Percentiles rank a stretch among this genome's conserved stretches.
Conservation (phyloP, 2,113 vertebrate species). For the Lepus europaeus region DNA sequence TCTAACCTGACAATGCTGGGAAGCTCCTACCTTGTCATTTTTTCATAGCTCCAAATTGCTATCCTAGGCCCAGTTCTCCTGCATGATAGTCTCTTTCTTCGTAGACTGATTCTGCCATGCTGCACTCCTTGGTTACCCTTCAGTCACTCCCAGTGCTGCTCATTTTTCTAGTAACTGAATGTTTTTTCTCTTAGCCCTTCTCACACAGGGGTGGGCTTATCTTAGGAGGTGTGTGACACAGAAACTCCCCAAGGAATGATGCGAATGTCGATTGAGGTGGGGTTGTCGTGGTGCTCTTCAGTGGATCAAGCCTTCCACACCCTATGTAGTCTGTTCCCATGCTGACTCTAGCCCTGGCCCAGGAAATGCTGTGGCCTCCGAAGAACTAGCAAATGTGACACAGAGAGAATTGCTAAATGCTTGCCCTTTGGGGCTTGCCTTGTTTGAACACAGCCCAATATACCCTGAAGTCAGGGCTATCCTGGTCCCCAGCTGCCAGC, state of each 20-base stretch:
- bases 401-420: neutral
- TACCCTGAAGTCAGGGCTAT: neutral
- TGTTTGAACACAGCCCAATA: neutral
- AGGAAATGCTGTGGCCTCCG: neutral
- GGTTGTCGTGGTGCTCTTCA: neutral
- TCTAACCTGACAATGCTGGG: too few species aligned
- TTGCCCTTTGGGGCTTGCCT: neutral
- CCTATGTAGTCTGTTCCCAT: neutral
- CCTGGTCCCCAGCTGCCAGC: too few species aligned
- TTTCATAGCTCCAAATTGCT: too few species aligned
- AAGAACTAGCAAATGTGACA: too few species aligned
- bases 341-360: neutral
- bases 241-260: neutral
- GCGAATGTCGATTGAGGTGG: too few species aligned
- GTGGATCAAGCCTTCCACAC: neutral
- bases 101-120: neutral
- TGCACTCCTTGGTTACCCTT: neutral
- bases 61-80: neutral
- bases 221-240: neutral
- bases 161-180: too few species aligned
- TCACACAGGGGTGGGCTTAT: too few species aligned
- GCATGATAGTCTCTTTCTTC: neutral
- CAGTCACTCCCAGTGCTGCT: too few species aligned
- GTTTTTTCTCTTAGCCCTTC: neutral
- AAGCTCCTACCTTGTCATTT: neutral